Base-by-base conservation (phyloP, 2,888 invertebrate genomes). In the Troides oblongomaculatus region DNA sequence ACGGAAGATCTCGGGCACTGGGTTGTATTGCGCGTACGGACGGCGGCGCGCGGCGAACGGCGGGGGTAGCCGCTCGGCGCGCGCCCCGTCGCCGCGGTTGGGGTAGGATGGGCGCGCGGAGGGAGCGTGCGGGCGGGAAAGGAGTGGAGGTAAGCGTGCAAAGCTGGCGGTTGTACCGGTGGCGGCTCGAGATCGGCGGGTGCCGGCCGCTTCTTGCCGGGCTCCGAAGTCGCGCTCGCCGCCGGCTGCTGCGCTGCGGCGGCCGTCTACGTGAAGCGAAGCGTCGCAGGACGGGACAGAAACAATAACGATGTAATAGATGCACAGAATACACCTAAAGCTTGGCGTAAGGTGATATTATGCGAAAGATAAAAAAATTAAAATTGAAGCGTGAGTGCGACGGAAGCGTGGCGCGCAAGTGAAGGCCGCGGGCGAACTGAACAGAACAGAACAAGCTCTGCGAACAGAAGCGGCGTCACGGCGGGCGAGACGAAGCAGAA, bases 181-280 rank as follows among this genome's bases (percentile, higher is more conserved):
- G 98, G 97, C 90, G 90, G 90, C 88, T 91, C 90, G 90, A 88
- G 85, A 82, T 91, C 92, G 88, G 88, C 81, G 93, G 94, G 96
- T 95, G 92, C 91, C 87, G 97, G 96, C 94, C 98, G 97, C 96
- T 98, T 98, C 97, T 97, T 97, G 96, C 97, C 97, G 94, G 96
- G 94, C 95, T 97, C 97, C 95, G 88, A 86, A 79, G 89, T 84
- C 84, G 85, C 96, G 85, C 94, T 94, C 94, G 94, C 90, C 85
- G 94, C 93, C 93, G 93, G 94, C 94, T 93, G 95, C 94, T 92
- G 94, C 89, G 85, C 88, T 87, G 89, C 90, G 86, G 81, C 88
- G 88, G 88, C 89, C 92, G 92, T 87, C 92, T 92, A 92, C 91
- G 92, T 92, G 91, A 92, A 92, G 92, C 92, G 84, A 92, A 92